Percentiles rank a stretch among this genome's conserved stretches.
These are phyloP conservation scores for Tuta absoluta DNA, from an alignment of 2,888 invertebrate genomes.

Conservation along the genomic window DNA sequence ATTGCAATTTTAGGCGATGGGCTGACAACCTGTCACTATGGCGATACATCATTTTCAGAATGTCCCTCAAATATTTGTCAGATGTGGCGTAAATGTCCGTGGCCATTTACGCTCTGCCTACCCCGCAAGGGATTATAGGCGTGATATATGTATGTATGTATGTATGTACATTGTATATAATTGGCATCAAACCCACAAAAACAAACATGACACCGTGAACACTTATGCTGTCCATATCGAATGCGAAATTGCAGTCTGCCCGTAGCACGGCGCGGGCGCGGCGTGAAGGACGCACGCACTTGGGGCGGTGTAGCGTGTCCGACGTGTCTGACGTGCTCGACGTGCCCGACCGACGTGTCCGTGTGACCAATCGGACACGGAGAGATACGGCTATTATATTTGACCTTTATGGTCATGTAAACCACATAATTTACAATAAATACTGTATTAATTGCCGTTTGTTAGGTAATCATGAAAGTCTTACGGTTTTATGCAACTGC, in stretches of 20 bases:
- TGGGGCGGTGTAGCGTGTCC: neutral
- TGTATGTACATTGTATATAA: too few relatives aligned
- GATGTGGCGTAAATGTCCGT: too few relatives aligned
- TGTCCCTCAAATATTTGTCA: too few relatives aligned
- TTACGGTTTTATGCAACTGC: too few relatives aligned
- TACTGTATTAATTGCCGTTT: too few relatives aligned
- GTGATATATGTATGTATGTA: too few relatives aligned
- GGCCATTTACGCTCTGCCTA: too few relatives aligned
- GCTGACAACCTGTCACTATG: too few relatives aligned
- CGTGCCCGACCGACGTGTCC: neutral
- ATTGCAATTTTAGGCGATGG: too few relatives aligned
- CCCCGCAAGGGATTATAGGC: too few relatives aligned
- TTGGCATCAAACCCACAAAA: neutral
- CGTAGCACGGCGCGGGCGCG: neutral
- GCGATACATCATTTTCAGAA: too few relatives aligned
- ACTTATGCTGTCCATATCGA: neutral
- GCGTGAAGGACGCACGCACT: constrained; percentile 14
- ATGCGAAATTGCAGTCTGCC: neutral
- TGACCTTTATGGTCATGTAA: constrained; percentile 4
- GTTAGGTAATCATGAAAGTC: neutral
- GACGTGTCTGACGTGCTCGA: neutral
- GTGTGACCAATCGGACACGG: constrained; percentile 3
- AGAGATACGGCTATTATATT: constrained; percentile 10
- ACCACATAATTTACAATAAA: neutral
- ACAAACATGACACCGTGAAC: neutral